Evolutionary conservation across 2,113 vertebrate species (phyloP), one percentile per base, ranked within the genome.

Genomic region (Ancistrus triradiatus): DNA sequence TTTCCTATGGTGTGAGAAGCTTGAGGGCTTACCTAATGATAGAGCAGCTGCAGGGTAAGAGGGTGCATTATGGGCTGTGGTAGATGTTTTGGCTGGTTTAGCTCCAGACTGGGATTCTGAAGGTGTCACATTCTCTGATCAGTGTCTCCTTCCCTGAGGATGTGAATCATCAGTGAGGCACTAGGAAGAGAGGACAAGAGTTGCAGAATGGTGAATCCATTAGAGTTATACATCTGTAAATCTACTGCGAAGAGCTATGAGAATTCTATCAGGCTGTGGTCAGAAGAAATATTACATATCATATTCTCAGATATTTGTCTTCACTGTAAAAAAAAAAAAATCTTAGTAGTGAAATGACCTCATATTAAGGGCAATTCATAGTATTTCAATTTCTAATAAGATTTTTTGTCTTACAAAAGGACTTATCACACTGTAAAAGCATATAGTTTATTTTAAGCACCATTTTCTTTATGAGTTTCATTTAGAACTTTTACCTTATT

Each of bases 11-110:
- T 14, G 46, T 25, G 19, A 27, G 42, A 47, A 50, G 64, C 53
- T 59, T 69, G 42, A 50, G 52, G 72, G 72, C 46, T 49, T 53
- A 70, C 63, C 63, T 66, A 66, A 74, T 70, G 67, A 74, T 51
- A n/a, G 62, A 28, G 49, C 28, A 67, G 68, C 58, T 31, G 24
- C 38, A 15, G 33, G 44, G 42, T 60, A 48, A 56, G 44, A 50
- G 59, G 60, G 64, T 59, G 53, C 68, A 71, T 68, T 71, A 63
- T 56, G 49, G 68, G 59, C 55, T 75, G 44, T 21, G 68, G 43
- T 14, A 19, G 40, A 38, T 48, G 52, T 50, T 62, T 66, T 66
- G 65, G 42, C 47, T 59, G 49, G 65, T 73, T 73, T 44, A 62
- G 59, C 47, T 73, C 22, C 53, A 11, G 40, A 53, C 40, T 59